These are phyloP conservation scores for Thereva unica DNA, from an alignment of 2,888 invertebrate genomes.

Conservation along the genomic window DNA sequence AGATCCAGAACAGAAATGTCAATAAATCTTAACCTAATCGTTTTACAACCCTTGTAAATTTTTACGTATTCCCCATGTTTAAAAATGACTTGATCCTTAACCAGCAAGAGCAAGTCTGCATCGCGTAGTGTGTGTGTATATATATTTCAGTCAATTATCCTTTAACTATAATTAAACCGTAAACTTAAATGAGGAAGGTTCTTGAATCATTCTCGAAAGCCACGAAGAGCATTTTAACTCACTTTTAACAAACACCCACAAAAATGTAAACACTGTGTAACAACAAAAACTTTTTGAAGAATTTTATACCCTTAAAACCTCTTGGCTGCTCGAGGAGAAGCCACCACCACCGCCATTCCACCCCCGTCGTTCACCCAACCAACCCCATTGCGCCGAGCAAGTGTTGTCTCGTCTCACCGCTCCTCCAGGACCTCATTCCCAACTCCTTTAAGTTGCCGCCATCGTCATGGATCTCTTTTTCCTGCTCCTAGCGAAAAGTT, in stretches of 20 bases:
- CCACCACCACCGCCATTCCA: neutral
- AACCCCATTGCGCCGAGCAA: neutral
- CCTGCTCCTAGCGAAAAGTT: neutral
- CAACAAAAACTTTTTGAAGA: constrained; percentile 8
- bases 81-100: too few relatives aligned
- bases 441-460: neutral
- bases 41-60: too few relatives aligned
- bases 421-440: neutral
- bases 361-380: neutral
- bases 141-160: too few relatives aligned
- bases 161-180: too few relatives aligned
- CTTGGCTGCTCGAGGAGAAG: neutral
- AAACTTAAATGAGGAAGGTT: too few relatives aligned
- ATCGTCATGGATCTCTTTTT: neutral
- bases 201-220: too few relatives aligned
- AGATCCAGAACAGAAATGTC: too few relatives aligned
- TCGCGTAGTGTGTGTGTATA: too few relatives aligned
- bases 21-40: too few relatives aligned
- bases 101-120: too few relatives aligned
- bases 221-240: neutral
- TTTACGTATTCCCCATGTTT: too few relatives aligned
- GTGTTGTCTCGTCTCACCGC: neutral
- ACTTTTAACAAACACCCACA: neutral
- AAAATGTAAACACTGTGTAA: neutral
- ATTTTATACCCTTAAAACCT: constrained; percentile 10